Evolutionary conservation across 1,140 invertebrate species (phyloP).

Genomic region (Batillaria attramentaria): DNA sequence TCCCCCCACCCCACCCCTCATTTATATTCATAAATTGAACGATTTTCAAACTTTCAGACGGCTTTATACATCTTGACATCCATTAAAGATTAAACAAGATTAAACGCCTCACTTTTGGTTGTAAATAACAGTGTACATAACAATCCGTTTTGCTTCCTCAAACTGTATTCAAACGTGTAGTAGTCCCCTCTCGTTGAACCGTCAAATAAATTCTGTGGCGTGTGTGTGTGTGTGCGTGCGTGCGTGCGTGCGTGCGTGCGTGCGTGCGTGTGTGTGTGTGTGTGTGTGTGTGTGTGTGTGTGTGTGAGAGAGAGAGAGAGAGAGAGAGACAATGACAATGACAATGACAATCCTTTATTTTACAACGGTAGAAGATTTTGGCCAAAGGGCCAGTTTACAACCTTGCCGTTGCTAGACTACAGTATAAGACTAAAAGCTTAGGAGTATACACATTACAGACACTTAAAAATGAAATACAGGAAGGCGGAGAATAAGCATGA

Average conservation of each 20-base stretch:
- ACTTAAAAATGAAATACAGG: background rate
- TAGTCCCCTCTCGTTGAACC: background rate
- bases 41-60: background rate
- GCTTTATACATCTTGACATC: background rate
- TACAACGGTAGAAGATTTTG: background rate
- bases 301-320: background rate
- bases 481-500: no score
- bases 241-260: background rate
- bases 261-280: background rate
- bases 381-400: background rate
- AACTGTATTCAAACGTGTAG: no score
- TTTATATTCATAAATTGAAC: no score
- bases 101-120: background rate
- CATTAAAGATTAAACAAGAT: background rate
- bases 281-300: background rate
- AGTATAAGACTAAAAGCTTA: background rate
- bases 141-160: no score
- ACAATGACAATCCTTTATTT: background rate
- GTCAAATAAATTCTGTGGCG: background rate
- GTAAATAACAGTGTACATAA: background rate
- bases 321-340: background rate
- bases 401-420: background rate
- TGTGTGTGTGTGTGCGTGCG: background rate
- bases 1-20: no score
- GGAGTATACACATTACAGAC: background rate